Base-by-base conservation (phyloP, 2,113 vertebrate genomes). In the Neolamprologus caudopunctatus region DNA sequence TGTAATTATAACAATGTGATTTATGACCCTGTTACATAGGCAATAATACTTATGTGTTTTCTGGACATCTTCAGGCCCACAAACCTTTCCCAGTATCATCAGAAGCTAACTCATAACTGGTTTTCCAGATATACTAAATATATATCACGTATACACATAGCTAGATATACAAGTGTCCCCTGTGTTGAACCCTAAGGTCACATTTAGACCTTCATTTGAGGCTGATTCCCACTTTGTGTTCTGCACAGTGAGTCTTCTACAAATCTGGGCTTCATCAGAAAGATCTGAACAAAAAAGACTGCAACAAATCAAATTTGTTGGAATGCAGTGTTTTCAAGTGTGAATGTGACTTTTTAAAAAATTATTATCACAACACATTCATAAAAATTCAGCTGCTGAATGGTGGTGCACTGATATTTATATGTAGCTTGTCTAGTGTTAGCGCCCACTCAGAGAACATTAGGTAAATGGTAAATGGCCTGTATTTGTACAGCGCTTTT, bases 261-360 rank as follows among this genome's bases (percentile, higher is more conserved):
- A 24, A 71, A 71, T 40, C 63, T 1, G 0, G 0, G 33, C 17
- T 68, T 68, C 19, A 40, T 14, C 63, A 71, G 35, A 21, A 40
- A 71, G 63, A 35, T 19, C 63, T 1, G n/a, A 26, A 73, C 21
- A 73, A 42, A 9, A 1, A 6, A 19, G 9, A n/a, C 14, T 31
- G 42, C 24, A 8, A 51, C 37, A 45, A 45, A 31, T 51, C 4
- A 21, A n/a, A 31, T 12, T 78, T 12, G 4, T 11, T 31, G 10
- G 26, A 8, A 12, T 3, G 40, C 45, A 50, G 26, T 17, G 3
- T 50, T 31, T 61, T 33, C 4, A 3, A 51, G 11, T 7, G 35
- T 71, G 12, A 16, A 42, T 21, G 17, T 47, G 21, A 45, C 21
- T 19, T 19, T 5, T 3, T 47, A 0, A 8, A 5, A 19, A 75